Conservation (phyloP, 2,888 invertebrate species). For the Aphidius colemani region DNA sequence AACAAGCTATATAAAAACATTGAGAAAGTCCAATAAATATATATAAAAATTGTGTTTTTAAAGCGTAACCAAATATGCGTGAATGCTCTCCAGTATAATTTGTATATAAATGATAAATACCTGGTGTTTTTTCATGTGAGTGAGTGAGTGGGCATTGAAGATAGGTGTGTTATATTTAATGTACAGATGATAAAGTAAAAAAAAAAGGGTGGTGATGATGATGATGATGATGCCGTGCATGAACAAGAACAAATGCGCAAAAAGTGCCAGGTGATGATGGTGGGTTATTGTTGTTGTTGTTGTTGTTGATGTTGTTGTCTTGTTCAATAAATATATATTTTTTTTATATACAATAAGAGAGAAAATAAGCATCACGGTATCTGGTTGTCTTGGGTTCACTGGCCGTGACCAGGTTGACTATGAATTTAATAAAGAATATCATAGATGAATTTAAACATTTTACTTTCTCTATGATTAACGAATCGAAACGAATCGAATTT, state of each 20-base stretch:
- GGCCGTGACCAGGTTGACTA: conserved; percentile 40
- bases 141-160: no score
- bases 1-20: not conserved
- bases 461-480: conserved; percentile 46
- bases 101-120: no score
- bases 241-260: conserved; percentile 10
- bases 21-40: not conserved
- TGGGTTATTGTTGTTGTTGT: not conserved
- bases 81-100: not conserved
- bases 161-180: no score
- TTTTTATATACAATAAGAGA: no score
- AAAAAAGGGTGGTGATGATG: conserved; percentile 7
- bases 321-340: conserved; percentile 24
- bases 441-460: conserved; percentile 32
- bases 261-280: conserved; percentile 18
- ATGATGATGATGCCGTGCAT: not conserved
- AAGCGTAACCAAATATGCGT: not conserved
- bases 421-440: conserved; percentile 27
- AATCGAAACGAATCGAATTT: conserved; percentile 30
- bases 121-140: no score
- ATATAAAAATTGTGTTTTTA: not conserved
- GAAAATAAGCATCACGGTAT: conserved; percentile 30
- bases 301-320: not conserved
- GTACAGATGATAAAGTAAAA: conserved; percentile 7
- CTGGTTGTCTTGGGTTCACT: conserved; percentile 43